phyloP scores from a whole-genome alignment of 2,888 invertebrate species.

The Invenusta paracnida region DNA sequence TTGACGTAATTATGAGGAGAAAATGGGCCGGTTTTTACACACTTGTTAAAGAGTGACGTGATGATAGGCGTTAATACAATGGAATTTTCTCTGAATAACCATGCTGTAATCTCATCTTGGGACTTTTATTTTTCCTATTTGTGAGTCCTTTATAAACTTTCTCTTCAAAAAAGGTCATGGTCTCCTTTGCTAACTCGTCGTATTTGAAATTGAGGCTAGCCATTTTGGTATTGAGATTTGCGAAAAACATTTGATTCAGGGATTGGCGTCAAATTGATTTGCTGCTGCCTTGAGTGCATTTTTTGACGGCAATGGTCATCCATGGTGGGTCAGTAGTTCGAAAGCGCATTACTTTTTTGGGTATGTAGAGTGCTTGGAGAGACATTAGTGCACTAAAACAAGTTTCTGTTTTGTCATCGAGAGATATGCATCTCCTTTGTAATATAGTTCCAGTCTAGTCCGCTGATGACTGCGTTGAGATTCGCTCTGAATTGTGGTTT shows the following conservation, averaged over 20 bases:
- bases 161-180: neutral
- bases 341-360: neutral
- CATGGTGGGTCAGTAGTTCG: neutral
- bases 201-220: neutral
- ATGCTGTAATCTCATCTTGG: neutral
- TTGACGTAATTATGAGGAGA: neutral
- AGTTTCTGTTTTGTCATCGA: too few relatives aligned
- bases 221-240: neutral
- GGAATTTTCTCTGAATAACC: neutral
- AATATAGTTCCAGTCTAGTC: too few relatives aligned
- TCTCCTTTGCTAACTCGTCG: neutral
- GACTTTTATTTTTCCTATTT: slow-evolving; percentile 19
- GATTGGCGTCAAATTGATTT: neutral
- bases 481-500: neutral
- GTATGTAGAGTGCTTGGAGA: too few relatives aligned
- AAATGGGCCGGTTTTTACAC: neutral
- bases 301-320: neutral
- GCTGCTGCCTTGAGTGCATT: neutral
- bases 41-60: neutral
- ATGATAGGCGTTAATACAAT: neutral
- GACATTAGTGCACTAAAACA: too few relatives aligned
- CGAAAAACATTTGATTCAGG: neutral
- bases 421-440: too few relatives aligned
- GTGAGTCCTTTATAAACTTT: neutral
- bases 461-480: neutral